Evolutionary conservation across 2,797 vertebrate species (phyloP).

Genomic region (Gallinago solitaria): DNA sequence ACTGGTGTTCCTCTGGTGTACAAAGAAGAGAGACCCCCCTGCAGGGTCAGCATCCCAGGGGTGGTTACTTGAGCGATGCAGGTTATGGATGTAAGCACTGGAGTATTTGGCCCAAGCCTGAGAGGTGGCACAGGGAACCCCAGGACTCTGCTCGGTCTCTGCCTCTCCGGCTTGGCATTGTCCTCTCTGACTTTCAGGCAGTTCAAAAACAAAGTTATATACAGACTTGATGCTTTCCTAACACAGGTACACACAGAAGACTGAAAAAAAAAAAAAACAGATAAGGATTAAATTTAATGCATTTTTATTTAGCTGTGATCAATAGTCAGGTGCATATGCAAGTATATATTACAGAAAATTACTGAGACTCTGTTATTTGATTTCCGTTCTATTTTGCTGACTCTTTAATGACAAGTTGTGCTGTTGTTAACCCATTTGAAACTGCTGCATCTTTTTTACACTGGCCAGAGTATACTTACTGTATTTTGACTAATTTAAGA

Average conservation of each 20-base stretch:
- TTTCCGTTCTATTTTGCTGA: not conserved
- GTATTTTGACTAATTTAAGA: not conserved
- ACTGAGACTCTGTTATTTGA: not conserved
- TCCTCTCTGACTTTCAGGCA: not conserved
- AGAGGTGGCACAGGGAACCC: not conserved
- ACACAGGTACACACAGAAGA: not conserved
- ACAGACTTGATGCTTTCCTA: not conserved
- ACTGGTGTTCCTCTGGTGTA: fast-evolving
- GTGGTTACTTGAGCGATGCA: not conserved
- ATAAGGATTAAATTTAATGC: not conserved
- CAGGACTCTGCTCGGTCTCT: not conserved
- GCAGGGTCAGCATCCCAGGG: fast-evolving
- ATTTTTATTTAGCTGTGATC: not conserved
- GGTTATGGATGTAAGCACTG: not conserved
- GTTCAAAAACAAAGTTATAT: not conserved
- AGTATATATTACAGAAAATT: not conserved
- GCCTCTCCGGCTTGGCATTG: fast-evolving
- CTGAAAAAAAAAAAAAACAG: not conserved
- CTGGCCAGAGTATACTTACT: not conserved
- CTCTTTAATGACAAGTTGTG: not conserved
- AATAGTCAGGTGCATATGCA: not conserved
- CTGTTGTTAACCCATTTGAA: not conserved
- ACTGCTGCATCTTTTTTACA: not conserved
- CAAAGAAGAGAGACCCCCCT: not conserved
- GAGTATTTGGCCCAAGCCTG: not conserved